phyloP scores from a whole-genome alignment of 1,140 invertebrate species.

The Alviniconcha marisindica region DNA sequence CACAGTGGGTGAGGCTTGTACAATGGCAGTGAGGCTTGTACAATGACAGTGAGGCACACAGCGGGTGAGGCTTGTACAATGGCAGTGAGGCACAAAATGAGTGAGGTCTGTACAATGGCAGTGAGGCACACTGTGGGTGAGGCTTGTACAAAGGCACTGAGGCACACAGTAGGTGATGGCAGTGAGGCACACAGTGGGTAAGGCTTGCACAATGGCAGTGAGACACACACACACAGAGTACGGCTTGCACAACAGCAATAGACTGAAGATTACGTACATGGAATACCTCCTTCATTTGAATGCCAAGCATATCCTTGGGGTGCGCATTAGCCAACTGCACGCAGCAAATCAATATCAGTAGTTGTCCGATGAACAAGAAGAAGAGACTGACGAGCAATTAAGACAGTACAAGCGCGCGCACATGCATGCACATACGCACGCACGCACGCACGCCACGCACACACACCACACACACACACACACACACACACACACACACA shows the following conservation, averaged over 20 bases:
- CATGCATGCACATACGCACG: neutral
- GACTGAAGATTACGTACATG: neutral
- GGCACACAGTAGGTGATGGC: no score
- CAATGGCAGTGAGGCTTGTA: no score
- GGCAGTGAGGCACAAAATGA: no score
- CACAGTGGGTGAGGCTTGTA: no score
- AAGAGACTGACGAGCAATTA: neutral
- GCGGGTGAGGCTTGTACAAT: no score
- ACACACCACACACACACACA: neutral
- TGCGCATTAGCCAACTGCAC: neutral
- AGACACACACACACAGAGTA: neutral
- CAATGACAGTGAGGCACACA: no score
- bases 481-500: neutral
- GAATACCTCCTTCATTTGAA: conserved; percentile 6
- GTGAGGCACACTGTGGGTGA: neutral
- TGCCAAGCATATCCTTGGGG: neutral
- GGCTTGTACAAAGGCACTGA: neutral
- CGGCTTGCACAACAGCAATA: neutral
- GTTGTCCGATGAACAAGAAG: neutral
- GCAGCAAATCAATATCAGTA: neutral
- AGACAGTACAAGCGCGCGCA: neutral
- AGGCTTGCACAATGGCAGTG: no score
- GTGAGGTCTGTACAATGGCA: no score
- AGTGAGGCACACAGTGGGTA: no score
- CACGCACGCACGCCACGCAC: neutral